Percentiles rank a stretch among this genome's conserved stretches.
phyloP scores from a whole-genome alignment of 2,113 vertebrate genomes.

The Danio rerio region GRCz12tu NC_133184.1:32709501-32710000 shows the following conservation, averaged over 20 bases:
- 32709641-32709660: constrained; percentile 86
- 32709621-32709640: constrained; percentile 83
- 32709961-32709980: constrained; percentile 48
- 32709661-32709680: constrained; percentile 78
- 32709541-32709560: constrained; percentile 87
- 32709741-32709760: constrained; percentile 55
- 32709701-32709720: constrained; percentile 78
- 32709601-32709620: constrained; percentile 82
- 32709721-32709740: constrained; percentile 80
- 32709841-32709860: constrained; percentile 69
- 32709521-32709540: constrained; percentile 86
- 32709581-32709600: constrained; percentile 83
- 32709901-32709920: constrained; percentile 49
- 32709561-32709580: constrained; percentile 81
- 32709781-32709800: constrained; percentile 56
- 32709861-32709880: constrained; percentile 74
- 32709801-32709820: constrained; percentile 71
- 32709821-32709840: constrained; percentile 76
- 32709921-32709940: constrained; percentile 68
- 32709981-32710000: constrained; percentile 64
- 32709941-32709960: constrained; percentile 71
- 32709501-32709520: constrained; percentile 81
- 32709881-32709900: constrained; percentile 76
- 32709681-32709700: constrained; percentile 81
- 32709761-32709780: constrained; percentile 37